Base-by-base conservation (phyloP, 2,113 vertebrate species). In the Neofelis nebulosa region DNA sequence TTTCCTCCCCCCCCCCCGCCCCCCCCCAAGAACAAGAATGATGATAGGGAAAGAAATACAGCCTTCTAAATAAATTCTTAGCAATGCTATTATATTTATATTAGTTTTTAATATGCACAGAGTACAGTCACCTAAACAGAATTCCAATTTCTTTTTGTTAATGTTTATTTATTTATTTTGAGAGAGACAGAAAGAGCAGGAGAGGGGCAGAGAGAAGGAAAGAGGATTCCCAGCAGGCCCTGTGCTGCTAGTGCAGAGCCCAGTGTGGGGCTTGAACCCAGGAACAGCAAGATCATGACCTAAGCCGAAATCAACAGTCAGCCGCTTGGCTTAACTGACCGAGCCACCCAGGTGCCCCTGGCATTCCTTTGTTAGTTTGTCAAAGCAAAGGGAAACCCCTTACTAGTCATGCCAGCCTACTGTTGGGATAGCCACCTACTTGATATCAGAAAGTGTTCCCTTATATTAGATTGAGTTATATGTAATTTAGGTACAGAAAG, bases 321-420 rank as follows among this genome's bases (percentile, higher is more conserved):
- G 57, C 57, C 18, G 8, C 57, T 61, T 61, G 23, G 21, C 57
- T 61, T 61, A 61, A 61, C 57, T 7, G 21, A 23, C 57, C 1
- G 21, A 61, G 57, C 21, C 57, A 23, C 57, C 57, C 21, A 25
- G 21, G 57, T 61, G 57, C 57, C 21, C 21, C 21, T 9, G 57
- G 89, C 91, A 79, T 92, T 79, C n/a, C 36, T 94, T 91, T 68
- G 16, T 74, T 88, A n/a, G 66, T 96, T 92, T 94, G 52, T 89
- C 25, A 94, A 71, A 84, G 63, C 69, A 48, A 63, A 90, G 79
- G 29, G 55, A 86, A 93, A 27, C 27, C 23, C 23, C 31, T 73
- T 85, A n/a, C 15, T 80, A 69, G 66, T 68, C 55, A 68, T 76
- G 23, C 89, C 16, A 81, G 25, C 74, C 38, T 52, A 38, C 15